phyloP scores from a whole-genome alignment of 2,113 vertebrate species.

The Columba janthina region DNA sequence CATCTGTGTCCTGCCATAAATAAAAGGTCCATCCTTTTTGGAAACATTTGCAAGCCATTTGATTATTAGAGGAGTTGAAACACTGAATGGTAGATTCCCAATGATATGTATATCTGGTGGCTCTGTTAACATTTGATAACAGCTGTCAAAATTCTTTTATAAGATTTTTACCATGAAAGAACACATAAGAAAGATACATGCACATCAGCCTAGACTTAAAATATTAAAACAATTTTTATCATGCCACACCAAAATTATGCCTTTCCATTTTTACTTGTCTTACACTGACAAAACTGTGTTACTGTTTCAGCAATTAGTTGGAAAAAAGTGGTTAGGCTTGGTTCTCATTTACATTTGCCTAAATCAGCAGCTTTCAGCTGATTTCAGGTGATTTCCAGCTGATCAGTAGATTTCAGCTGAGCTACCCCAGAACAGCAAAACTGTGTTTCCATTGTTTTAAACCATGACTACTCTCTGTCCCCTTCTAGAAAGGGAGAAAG shows the following conservation, averaged over 20 bases:
- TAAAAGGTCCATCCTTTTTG: slow-evolving; percentile 84
- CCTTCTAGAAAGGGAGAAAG: not conserved
- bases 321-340: not conserved
- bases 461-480: not conserved
- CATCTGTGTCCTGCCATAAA: slow-evolving; percentile 89
- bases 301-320: not conserved
- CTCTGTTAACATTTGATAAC: slow-evolving; percentile 72
- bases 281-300: not conserved
- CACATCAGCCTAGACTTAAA: not conserved
- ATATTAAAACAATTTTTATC: not conserved
- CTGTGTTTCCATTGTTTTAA: not conserved
- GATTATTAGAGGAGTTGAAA: slow-evolving; percentile 93
- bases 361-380: not conserved
- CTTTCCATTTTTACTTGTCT: not conserved
- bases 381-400: not conserved
- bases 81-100: slow-evolving; percentile 94
- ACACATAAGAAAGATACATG: accelerated
- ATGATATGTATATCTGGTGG: slow-evolving; percentile 94
- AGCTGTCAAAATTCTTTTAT: not conserved
- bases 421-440: not conserved
- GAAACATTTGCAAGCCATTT: slow-evolving; percentile 90
- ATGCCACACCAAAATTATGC: not conserved
- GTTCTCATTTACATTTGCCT: not conserved
- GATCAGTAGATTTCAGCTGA: not conserved
- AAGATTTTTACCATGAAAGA: not conserved